Base-by-base conservation (phyloP, 1,140 invertebrate genomes). In the Propsilocerus akamusi region DNA sequence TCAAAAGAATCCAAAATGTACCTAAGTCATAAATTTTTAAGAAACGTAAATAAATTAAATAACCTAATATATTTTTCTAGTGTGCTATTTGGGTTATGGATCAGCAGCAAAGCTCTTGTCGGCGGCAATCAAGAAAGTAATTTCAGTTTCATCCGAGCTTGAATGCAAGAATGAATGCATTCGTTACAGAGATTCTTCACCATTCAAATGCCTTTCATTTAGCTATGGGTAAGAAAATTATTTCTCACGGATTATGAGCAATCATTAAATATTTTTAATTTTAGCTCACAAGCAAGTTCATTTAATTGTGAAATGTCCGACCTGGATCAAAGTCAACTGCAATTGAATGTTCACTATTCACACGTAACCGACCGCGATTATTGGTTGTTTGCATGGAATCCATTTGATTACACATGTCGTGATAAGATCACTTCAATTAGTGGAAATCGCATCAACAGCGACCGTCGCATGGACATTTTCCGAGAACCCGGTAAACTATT, bases 1-100 rank as follows among this genome's bases (percentile, higher is more conserved):
- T 47, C 59, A 70, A 72, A 50, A 58, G 62, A 56, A 46, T 32
- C 28, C 26, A 4, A 49, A 49, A n/a, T 49, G 25, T 25, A n/a
- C n/a, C 23, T 47, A 47, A 47, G 8, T 8, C 8, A 17, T 8
- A 47, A 8, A 30, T 14, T 49, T 4, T 7, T 8, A 25, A 8
- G 3, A 12, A 17, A 47, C 8, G 3, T 24, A 25, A 30, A 12
- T 30, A 30, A n/a, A 30, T 30, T 41, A 6, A 41, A 3, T 17
- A 17, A 20, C 22, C 34, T 37, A 37, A 41, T 49, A 17, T 50
- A 49, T 56, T 41, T 28, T 68, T 68, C 47, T 64, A 81, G 80
- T 76, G 51, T 86, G 83, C 58, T 86, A 85, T 58, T 66, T 81
- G 25, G 76, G 75, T 46, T 83, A 83, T 56, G 77, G 78, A 12